Base-by-base conservation (phyloP, 2,888 invertebrate genomes). In the Periphyllus acericola region DNA sequence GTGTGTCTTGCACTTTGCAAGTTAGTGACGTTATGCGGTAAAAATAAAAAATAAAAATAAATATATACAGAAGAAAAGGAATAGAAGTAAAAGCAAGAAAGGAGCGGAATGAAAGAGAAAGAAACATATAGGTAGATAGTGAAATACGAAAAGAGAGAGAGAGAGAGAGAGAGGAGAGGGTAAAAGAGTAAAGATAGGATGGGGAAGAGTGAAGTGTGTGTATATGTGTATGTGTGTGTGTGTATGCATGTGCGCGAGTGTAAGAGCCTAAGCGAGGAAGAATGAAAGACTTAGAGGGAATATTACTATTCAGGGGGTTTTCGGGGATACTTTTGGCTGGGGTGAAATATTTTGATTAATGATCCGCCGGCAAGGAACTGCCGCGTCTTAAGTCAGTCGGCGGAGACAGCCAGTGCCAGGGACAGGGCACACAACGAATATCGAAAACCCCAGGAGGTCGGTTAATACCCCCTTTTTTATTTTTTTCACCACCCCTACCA, bases 281-380 rank as follows among this genome's bases (percentile, higher is more conserved):
- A 87, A 87, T 74, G 87, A 81, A 80, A 81, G 80, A 87, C 80
- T 66, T 74, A 80, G 87, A 86, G 87, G 74, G 87, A 87, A 80
- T 87, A 87, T 80, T 87, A 87, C 87, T 87, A 87, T 87, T 87
- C 87, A 87, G 87, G 80, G 80, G 87, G 79, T 81, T 87, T 87
- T 80, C 60, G 74, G 87, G 87, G 80, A 80, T 87, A 87, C 87
- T 81, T 87, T 87, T 74, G 80, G 80, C 80, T 87, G 87, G 87
- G 87, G 87, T 86, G 87, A 87, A 87, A 87, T 87, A 87, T 87
- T 87, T 87, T 87, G 87, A 87, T 87, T 87, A 87, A 87, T 87
- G 87, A 87, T 87, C 87, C 80, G 32, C 72, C 32, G 87, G 79
- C 80, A 80, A 87, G 81, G 87, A 87, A 87, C 87, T 87, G 74